Percentiles rank a stretch among this genome's conserved stretches.
These are phyloP conservation scores for Anguilla marmorata DNA, from an alignment of 2,797 vertebrate genomes.

Conservation along the genomic window DNA sequence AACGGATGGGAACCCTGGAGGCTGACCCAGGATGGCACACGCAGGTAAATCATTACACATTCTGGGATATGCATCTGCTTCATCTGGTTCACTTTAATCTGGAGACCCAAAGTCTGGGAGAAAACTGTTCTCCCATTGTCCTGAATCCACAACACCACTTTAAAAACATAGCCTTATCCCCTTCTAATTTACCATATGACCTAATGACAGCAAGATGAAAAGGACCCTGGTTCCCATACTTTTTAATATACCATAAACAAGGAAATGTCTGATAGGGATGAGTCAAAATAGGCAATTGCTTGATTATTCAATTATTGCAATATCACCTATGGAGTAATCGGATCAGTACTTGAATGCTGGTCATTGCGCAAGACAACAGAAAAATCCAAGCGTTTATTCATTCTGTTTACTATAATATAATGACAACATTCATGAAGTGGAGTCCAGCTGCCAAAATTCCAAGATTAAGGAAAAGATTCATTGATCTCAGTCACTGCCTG, in stretches of 20 bases:
- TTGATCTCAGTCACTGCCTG: not conserved
- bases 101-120: slow-evolving; percentile 53
- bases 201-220: slow-evolving; percentile 23
- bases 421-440: not conserved
- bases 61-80: slow-evolving; percentile 54
- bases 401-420: not conserved
- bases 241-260: not conserved
- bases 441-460: not conserved
- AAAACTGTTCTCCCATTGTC: slow-evolving; percentile 38
- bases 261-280: not conserved
- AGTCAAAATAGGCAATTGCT: not conserved
- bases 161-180: not conserved
- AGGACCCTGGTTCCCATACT: not conserved
- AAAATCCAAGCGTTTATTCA: not conserved
- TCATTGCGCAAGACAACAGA: not conserved
- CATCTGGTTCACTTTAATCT: slow-evolving; percentile 59
- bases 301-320: not conserved
- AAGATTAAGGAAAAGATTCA: not conserved
- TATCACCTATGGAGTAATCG: not conserved
- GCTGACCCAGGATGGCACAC: slow-evolving; percentile 46
- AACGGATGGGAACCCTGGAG: slow-evolving; percentile 43
- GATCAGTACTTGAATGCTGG: not conserved
- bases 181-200: slow-evolving; percentile 14
- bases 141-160: slow-evolving; percentile 34
- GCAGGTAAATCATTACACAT: slow-evolving; percentile 59